Evolutionary conservation across 2,113 vertebrate species (phyloP).

Genomic region (Sebastes fasciatus): DNA sequence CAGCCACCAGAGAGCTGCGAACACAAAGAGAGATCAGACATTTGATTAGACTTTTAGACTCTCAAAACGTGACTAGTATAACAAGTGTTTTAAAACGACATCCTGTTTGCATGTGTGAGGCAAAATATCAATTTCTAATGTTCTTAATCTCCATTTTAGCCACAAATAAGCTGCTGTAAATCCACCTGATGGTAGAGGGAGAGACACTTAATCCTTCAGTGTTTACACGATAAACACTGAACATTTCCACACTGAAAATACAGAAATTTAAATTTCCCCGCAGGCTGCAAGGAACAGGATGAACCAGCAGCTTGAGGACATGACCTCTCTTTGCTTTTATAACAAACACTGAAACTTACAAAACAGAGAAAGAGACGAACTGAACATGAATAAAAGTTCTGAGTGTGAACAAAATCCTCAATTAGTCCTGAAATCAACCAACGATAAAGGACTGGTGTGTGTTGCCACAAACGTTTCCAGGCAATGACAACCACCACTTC

Average conservation of each 20-base stretch:
- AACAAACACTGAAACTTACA: neutral
- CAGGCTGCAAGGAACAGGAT: neutral
- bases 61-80: neutral
- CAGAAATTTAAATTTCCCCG: neutral
- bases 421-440: neutral
- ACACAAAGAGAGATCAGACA: neutral
- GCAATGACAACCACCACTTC: neutral
- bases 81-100: neutral
- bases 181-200: neutral
- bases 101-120: neutral
- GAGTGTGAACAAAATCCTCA: neutral
- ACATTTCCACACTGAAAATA: neutral
- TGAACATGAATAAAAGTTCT: neutral
- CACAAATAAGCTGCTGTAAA: neutral
- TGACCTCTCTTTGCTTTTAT: neutral
- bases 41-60: neutral
- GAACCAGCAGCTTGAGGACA: slow-evolving; percentile 6
- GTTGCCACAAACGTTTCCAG: neutral
- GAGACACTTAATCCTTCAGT: neutral
- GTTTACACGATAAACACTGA: slow-evolving; percentile 25
- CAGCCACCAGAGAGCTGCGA: slow-evolving; percentile 95
- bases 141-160: neutral
- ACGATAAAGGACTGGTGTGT: neutral
- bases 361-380: neutral
- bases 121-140: neutral